These are phyloP conservation scores for Chinchilla lanigera DNA, from an alignment of 2,113 vertebrate genomes.

Conservation along the genomic window DNA sequence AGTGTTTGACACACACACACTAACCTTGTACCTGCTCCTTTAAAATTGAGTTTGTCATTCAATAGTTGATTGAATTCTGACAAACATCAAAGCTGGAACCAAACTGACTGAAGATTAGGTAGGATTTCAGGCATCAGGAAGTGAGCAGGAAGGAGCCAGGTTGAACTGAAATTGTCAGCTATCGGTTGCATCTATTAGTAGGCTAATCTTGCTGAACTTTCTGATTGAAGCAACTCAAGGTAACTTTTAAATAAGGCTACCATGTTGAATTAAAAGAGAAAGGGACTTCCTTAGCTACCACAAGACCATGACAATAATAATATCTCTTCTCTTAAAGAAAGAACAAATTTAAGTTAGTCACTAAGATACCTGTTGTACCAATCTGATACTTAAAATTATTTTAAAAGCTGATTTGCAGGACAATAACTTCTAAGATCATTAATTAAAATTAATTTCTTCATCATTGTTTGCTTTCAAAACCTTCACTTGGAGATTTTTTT, in stretches of 20 bases:
- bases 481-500: conserved; percentile 4
- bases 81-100: background rate
- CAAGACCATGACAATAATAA: background rate
- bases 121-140: background rate
- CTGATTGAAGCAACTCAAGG: background rate
- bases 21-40: fast-evolving
- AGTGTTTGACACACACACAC: background rate
- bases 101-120: background rate
- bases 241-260: background rate
- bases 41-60: background rate
- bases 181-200: background rate
- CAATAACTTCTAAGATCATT: conserved; percentile 19
- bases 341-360: background rate
- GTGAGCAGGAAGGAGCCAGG: background rate
- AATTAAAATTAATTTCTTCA: conserved; percentile 38
- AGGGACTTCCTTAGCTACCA: background rate
- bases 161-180: background rate
- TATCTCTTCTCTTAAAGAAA: background rate
- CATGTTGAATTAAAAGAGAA: background rate
- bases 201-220: conserved; percentile 25
- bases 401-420: conserved; percentile 26
- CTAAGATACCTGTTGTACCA: background rate
- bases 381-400: background rate
- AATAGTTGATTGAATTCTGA: background rate
- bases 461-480: background rate